Conservation (phyloP, 2,797 vertebrate genomes). For the Iguana delicatissima region DNA sequence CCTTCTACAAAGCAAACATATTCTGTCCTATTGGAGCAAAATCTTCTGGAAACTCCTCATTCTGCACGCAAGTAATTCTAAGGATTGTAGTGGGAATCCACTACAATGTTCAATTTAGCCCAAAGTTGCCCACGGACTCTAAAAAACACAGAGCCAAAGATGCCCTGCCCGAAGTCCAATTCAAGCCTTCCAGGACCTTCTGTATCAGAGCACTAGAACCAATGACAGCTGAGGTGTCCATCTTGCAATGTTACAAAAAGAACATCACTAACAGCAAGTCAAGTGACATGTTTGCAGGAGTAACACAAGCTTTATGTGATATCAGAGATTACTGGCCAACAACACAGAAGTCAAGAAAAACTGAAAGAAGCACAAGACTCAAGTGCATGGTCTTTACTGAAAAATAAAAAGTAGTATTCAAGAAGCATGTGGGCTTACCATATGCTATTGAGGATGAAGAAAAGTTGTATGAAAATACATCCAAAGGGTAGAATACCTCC, state of each 20-base stretch:
- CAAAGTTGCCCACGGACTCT: neutral
- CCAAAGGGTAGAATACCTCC: constrained; percentile 94
- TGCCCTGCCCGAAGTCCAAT: too few species aligned
- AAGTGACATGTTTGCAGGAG: neutral
- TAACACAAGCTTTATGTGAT: neutral
- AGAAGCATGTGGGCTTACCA: constrained; percentile 82
- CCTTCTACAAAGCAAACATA: neutral
- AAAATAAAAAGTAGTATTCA: constrained; percentile 1
- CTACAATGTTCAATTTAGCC: neutral
- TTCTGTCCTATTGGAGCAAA: neutral
- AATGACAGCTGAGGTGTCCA: neutral
- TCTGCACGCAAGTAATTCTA: neutral
- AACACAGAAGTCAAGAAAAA: neutral
- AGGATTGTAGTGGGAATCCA: neutral
- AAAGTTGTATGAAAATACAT: constrained; percentile 96
- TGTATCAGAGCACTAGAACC: neutral
- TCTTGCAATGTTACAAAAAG: neutral
- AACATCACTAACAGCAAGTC: neutral
- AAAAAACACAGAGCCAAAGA: neutral
- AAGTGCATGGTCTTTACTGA: neutral
- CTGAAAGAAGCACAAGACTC: neutral
- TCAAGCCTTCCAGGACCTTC: neutral
- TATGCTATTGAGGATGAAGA: constrained; percentile 97
- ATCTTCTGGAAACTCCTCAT: neutral
- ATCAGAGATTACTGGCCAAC: neutral